Evolutionary conservation across 2,113 vertebrate species (phyloP), one percentile per base, ranked within the genome.

Genomic region (Bubo bubo): DNA sequence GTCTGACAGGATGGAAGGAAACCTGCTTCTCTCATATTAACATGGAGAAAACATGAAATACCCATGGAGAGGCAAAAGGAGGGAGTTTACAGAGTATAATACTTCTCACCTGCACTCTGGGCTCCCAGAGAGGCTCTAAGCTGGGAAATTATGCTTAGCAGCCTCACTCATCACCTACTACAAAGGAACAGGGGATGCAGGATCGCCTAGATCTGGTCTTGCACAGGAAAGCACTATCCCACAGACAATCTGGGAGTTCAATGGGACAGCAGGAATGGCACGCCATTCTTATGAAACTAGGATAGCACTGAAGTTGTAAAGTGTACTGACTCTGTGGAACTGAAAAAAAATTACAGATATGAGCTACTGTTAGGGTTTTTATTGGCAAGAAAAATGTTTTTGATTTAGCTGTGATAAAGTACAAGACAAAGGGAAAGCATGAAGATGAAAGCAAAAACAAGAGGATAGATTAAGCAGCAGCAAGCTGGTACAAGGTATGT

Each of bases 281-380:
- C 0, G 0, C 1, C 0, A 1, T 56, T 59, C 4, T 49, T 60
- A 43, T 6, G 20, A 64, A 86, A 81, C 8, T 4, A 35, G 21
- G 30, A 3, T 6, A 58, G 12, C 26, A 52, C 14, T 14, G 27
- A 64, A 76, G 28, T 32, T n/a, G 67, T 75, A 22, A 80, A 34
- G 6, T 2, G 7, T 60, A 47, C 4, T 75, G 17, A 41, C 2
- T 28, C 23, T 20, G 2, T 58, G 12, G 3, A 41, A 49, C 9
- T 3, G 15, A 15, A 17, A 74, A 43, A 18, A 32, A 34, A 19
- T 9, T 8, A 23, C 4, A 12, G 2, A 10, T 45, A n/a, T 14
- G 7, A 21, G 17, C 3, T 43, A 43, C 30, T 32, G 8, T 35
- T 77, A 53, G 4, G 4, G 5, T 6, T 71, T 59, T 58, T 55